Evolutionary conservation across 2,888 invertebrate genomes (phyloP), one percentile per base, ranked within the genome.

Genomic region (Syrphus vitripennis): DNA sequence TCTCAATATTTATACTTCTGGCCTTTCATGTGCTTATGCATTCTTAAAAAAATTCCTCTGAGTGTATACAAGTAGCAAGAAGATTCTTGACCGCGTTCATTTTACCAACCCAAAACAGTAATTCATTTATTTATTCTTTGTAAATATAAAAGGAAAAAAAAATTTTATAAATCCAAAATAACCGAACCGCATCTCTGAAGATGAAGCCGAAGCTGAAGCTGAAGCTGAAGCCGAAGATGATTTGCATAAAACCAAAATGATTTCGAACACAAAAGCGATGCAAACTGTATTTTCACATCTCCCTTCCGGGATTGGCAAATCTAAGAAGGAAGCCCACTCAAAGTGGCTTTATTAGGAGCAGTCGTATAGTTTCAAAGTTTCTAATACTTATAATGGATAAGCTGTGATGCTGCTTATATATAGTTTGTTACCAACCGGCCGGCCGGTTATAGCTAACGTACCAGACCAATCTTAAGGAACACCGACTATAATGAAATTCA

Each of bases 91-190:
- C 29, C 57, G 48, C 61, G 67, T 74, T 67, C 72, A 31, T 16
- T 31, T 42, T 12, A 45, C 57, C n/a, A 26, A 29, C 31, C n/a
- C 70, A 59, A 67, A 50, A 65, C 75, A 80, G 71, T 80, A 76
- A 80, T 84, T 84, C 83, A 80, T 80, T 80, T 84, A 84, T 84
- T 76, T 84, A 84, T 84, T 84, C 83, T 29, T 71, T n/a, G 1
- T 5, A 12, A 0, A n/a, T 40, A 14, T n/a, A 67, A 34, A 65
- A 37, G 67, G 45, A 50, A 34, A 45, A 6, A 65, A 19, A 0
- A 19, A 21, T 5, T 16, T 2, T 16, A 55, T 12, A 31, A 71
- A 76, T 71, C 75, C 75, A 71, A 80, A 50, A 80, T 72, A 83
- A 70, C 79, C 74, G 63, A 83, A 79, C 74, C 57, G 69, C 72